phyloP scores from a whole-genome alignment of 2,888 invertebrate species.

The Tiphia femorata region DNA sequence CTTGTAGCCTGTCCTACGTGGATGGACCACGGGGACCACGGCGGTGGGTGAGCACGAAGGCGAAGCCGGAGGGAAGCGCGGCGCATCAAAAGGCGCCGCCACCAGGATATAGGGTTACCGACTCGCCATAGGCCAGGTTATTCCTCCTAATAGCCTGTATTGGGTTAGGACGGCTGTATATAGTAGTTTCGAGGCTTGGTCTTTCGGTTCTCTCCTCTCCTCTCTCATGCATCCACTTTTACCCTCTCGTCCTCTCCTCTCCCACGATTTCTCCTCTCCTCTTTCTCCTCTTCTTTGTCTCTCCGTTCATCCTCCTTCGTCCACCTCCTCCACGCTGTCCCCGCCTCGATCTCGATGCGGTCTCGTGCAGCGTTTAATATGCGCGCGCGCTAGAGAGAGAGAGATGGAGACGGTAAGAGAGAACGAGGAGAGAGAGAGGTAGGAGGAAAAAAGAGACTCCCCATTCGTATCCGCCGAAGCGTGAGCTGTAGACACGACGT shows the following conservation, averaged over 20 bases:
- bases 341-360: conserved; percentile 15
- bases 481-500: conserved; percentile 51
- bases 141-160: conserved; percentile 62
- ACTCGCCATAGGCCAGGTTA: conserved; percentile 56
- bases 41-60: conserved; percentile 55
- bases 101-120: conserved; percentile 61
- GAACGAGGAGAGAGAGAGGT: conserved; percentile 15
- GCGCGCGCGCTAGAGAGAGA: conserved; percentile 7
- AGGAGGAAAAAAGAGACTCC: conserved; percentile 21
- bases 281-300: conserved; percentile 8
- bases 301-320: conserved; percentile 15
- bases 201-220: conserved; percentile 16
- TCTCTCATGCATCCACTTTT: not conserved
- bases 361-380: conserved; percentile 20
- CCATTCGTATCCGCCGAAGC: conserved; percentile 45
- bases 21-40: conserved; percentile 61
- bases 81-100: conserved; percentile 65
- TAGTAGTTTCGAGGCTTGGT: conserved; percentile 39
- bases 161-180: conserved; percentile 46
- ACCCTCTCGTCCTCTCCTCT: conserved; percentile 4
- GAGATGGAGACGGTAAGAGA: conserved; percentile 16
- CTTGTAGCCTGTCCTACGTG: conserved; percentile 66
- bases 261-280: not conserved
- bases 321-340: not conserved
- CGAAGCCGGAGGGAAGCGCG: conserved; percentile 50